Base-by-base conservation (phyloP, 2,888 invertebrate genomes). In the Capitulum mitella region DNA sequence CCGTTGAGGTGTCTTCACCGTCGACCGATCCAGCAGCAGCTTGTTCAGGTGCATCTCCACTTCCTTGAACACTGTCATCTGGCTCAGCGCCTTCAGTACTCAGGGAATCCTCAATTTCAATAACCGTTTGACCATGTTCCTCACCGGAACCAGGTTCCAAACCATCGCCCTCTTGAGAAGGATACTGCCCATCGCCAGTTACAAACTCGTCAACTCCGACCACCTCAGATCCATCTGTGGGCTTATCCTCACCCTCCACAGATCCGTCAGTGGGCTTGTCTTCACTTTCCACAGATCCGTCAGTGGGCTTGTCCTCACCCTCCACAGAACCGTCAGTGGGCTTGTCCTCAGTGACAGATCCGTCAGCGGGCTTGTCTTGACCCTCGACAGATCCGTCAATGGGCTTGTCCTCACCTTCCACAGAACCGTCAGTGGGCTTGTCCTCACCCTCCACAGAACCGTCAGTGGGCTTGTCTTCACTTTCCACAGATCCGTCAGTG, bases 1-100 rank as follows among this genome's bases (percentile, higher is more conserved):
- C n/a, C n/a, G n/a, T n/a, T n/a, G n/a, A n/a, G n/a, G n/a, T n/a
- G n/a, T n/a, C n/a, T n/a, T n/a, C n/a, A n/a, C n/a, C n/a, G n/a
- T n/a, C n/a, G n/a, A n/a, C n/a, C n/a, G 43, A 12, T 12, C 43
- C 43, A 43, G 43, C 12, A 12, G 43, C 6, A 8, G 12, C 6
- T 8, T 43, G 6, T 12, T 43, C 6, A 12, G 43, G 43, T 5
- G 6, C 43, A 8, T 43, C 6, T 12, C 43, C 43, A 12, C 43
- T 43, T 43, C 43, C 78, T 70, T 77, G 81, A 74, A 81, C 78
- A 3, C 84, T 78, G 58, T 61, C 29, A 77, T 76, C 48, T 5
- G 43, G 5, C 43, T 43, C 43, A 34, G 78, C 79, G 40, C 61
- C 78, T n/a, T 80, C 51, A 22, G 75, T 80, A 22, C 48, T 78